Conservation (phyloP, 1,140 invertebrate species). For the Heliconius congener region DNA sequence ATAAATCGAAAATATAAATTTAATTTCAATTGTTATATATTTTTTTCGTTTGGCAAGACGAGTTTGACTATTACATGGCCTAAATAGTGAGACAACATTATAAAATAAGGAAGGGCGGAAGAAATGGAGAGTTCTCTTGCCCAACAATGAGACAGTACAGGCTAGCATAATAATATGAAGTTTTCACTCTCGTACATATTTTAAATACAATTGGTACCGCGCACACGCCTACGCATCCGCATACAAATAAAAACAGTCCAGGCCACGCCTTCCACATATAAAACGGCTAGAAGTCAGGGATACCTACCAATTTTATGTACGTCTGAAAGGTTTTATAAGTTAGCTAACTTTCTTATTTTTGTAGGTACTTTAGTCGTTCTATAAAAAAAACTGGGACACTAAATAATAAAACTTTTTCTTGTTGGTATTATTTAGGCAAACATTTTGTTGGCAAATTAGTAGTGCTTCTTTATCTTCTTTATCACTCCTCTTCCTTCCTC, state of each 20-base stretch:
- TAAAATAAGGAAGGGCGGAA: too few relatives aligned
- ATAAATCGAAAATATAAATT: not conserved
- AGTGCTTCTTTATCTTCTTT: too few relatives aligned
- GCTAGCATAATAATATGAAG: not conserved
- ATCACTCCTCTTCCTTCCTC: too few relatives aligned
- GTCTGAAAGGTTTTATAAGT: not conserved
- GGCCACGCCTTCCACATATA: conserved; percentile 11
- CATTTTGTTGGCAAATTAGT: too few relatives aligned
- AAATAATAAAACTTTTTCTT: too few relatives aligned
- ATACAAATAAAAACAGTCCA: conserved; percentile 17
- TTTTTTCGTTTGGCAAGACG: too few relatives aligned
- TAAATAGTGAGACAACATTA: too few relatives aligned
- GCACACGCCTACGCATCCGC: conserved; percentile 18
- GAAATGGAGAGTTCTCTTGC: too few relatives aligned
- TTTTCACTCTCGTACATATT: not conserved
- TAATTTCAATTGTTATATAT: not conserved
- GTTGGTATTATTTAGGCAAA: too few relatives aligned
- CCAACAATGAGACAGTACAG: too few relatives aligned
- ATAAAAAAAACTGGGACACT: not conserved
- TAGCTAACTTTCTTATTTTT: not conserved
- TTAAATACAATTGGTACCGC: conserved; percentile 15
- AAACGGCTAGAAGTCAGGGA: conserved; percentile 4
- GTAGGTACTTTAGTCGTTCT: not conserved
- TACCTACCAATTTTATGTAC: not conserved
- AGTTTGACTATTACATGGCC: too few relatives aligned